Conservation (phyloP, 2,797 vertebrate genomes). For the Eulemur coronatus region DNA sequence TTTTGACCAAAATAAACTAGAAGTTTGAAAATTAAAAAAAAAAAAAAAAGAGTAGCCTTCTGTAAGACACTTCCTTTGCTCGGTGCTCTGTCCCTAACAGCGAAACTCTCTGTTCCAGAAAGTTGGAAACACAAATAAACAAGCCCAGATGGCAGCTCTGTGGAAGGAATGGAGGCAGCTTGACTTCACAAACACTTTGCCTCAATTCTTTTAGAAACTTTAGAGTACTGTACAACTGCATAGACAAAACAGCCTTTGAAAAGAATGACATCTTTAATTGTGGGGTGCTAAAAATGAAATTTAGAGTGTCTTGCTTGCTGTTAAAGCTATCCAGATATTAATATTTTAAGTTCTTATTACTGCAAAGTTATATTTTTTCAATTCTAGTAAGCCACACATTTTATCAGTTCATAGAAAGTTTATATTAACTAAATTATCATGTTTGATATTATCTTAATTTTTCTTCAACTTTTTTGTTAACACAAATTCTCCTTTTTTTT, state of each 20-base stretch:
- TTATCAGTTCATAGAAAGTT: background rate
- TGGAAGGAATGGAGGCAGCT: slow-evolving; percentile 69
- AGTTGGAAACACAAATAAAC: slow-evolving; percentile 86
- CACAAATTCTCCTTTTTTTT: slow-evolving; percentile 18
- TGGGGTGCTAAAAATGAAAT: background rate
- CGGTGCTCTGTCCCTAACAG: slow-evolving; percentile 78
- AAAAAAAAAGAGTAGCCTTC: slow-evolving; percentile 70
- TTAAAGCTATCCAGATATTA: background rate
- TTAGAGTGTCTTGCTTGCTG: background rate
- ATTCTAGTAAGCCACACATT: background rate
- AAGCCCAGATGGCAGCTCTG: slow-evolving; percentile 84
- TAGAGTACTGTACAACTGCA: background rate
- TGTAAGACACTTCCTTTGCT: slow-evolving; percentile 79
- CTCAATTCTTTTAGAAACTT: slow-evolving; percentile 44
- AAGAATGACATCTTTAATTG: background rate
- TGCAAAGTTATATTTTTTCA: background rate
- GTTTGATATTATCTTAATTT: background rate
- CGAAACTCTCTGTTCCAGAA: slow-evolving; percentile 83
- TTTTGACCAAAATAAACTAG: slow-evolving; percentile 57
- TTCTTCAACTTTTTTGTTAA: background rate
- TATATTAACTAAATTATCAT: background rate
- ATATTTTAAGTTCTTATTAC: slow-evolving; percentile 3
- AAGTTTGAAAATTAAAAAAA: slow-evolving; percentile 72
- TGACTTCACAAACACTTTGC: slow-evolving; percentile 60
- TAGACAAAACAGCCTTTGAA: slow-evolving; percentile 7